These are phyloP conservation scores for Dromaius novaehollandiae DNA, from an alignment of 2,113 vertebrate species.

Conservation along the genomic window DNA sequence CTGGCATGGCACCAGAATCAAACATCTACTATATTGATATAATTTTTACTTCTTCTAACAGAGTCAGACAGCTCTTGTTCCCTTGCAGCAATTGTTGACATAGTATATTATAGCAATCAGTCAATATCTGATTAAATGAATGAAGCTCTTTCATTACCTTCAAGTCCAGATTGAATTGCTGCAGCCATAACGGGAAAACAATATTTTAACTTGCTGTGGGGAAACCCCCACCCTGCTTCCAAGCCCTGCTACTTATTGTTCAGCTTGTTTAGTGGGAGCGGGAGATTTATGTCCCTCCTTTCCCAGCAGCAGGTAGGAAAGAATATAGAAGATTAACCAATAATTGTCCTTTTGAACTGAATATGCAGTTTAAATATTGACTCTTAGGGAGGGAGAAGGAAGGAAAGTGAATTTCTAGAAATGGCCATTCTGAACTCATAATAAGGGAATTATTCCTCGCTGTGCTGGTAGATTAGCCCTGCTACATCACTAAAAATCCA, in stretches of 20 bases:
- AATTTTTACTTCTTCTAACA: background rate
- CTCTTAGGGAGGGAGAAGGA: background rate
- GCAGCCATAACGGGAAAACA: conserved; percentile 7
- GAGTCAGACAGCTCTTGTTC: background rate
- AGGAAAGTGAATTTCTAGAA: background rate
- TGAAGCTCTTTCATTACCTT: conserved; percentile 58
- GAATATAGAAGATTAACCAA: background rate
- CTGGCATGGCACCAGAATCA: background rate
- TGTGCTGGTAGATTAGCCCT: background rate
- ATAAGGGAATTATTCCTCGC: background rate
- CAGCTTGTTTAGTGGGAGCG: background rate
- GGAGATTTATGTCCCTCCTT: background rate
- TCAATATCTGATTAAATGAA: conserved; percentile 64
- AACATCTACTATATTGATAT: background rate
- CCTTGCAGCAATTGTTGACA: conserved; percentile 39
- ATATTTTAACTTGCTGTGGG: conserved; percentile 24
- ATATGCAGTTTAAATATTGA: background rate
- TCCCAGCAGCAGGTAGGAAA: background rate
- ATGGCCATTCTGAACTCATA: accelerated
- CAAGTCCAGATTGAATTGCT: conserved; percentile 44
- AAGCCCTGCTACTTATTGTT: background rate
- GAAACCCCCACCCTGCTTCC: background rate
- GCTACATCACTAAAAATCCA: background rate
- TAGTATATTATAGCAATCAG: conserved; percentile 55
- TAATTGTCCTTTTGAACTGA: background rate